These are phyloP conservation scores for Oryzias celebensis DNA, from an alignment of 2,113 vertebrate species.

Conservation along the genomic window DNA sequence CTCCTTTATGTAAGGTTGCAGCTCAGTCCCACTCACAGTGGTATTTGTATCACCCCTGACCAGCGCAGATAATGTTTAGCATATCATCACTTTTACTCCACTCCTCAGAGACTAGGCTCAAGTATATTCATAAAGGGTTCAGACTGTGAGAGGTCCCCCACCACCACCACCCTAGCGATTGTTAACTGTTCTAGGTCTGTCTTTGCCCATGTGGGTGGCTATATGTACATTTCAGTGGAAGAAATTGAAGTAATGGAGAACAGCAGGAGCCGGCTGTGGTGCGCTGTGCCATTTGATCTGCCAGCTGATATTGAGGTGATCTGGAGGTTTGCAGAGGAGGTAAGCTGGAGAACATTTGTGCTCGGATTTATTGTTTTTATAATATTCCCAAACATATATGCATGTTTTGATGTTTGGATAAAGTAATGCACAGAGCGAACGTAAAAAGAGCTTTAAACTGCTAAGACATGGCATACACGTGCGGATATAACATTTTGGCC, in stretches of 20 bases:
- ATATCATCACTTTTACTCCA: conserved; percentile 69
- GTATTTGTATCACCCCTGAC: conserved; percentile 67
- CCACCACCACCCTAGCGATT: conserved; percentile 25
- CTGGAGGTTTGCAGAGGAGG: conserved; percentile 70
- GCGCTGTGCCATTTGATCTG: conserved; percentile 63
- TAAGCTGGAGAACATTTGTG: conserved; percentile 16
- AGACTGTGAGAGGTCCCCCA: conserved; percentile 50
- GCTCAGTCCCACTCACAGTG: conserved; percentile 68
- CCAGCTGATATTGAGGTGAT: conserved; percentile 57
- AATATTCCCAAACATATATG: too few species aligned
- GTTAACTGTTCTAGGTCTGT: conserved; percentile 42
- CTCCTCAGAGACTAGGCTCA: conserved; percentile 67
- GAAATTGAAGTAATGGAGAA: conserved; percentile 63
- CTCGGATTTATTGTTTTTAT: too few species aligned
- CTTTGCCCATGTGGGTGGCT: conserved; percentile 38
- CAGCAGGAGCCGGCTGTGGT: conserved; percentile 63
- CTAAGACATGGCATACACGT: too few species aligned
- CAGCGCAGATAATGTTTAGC: conserved; percentile 65
- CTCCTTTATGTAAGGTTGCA: conserved; percentile 76
- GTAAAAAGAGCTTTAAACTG: too few species aligned
- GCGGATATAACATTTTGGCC: too few species aligned
- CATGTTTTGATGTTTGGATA: too few species aligned
- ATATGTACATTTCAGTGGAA: conserved; percentile 64
- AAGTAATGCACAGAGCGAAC: too few species aligned
- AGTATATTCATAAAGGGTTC: conserved; percentile 74